Percentiles rank a stretch among this genome's conserved stretches.
These are phyloP conservation scores for Automeris io DNA, from an alignment of 2,888 invertebrate genomes.

Conservation along the genomic window DNA sequence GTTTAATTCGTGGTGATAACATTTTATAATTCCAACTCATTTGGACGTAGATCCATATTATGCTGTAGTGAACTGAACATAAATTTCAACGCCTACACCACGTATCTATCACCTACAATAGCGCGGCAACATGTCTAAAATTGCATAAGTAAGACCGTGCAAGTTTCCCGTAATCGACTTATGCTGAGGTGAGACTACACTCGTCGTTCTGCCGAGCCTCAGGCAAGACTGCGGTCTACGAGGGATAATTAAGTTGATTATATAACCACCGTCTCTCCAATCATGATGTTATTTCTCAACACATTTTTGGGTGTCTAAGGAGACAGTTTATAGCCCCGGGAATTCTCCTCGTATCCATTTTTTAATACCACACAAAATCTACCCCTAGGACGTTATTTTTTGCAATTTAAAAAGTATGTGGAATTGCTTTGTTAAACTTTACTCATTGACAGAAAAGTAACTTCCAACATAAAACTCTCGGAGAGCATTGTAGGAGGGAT, in stretches of 20 bases:
- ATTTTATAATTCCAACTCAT: no score
- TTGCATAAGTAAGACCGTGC: background rate
- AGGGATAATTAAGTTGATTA: conserved; percentile 59
- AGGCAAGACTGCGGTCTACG: conserved; percentile 18
- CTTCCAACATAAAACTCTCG: background rate
- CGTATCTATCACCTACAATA: conserved; percentile 6
- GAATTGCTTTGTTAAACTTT: conserved; percentile 32
- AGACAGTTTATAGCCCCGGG: conserved; percentile 11
- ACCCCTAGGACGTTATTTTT: conserved; percentile 10
- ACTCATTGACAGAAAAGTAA: conserved; percentile 22
- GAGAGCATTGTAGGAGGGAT: background rate
- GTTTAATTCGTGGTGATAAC: no score
- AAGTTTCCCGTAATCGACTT: conserved; percentile 12
- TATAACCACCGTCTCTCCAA: conserved; percentile 40
- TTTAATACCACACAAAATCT: conserved; percentile 6
- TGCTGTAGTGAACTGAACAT: no score
- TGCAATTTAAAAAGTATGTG: conserved; percentile 17
- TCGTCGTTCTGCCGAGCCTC: conserved; percentile 2
- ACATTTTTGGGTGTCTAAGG: conserved; percentile 33
- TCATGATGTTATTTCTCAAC: conserved; percentile 59
- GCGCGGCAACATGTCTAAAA: background rate
- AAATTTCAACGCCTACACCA: no score
- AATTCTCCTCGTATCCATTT: conserved; percentile 3
- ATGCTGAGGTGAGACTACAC: conserved; percentile 8
- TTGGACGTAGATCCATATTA: no score